Conservation (phyloP, 2,888 invertebrate genomes). For the Sepiola atlantica region DNA sequence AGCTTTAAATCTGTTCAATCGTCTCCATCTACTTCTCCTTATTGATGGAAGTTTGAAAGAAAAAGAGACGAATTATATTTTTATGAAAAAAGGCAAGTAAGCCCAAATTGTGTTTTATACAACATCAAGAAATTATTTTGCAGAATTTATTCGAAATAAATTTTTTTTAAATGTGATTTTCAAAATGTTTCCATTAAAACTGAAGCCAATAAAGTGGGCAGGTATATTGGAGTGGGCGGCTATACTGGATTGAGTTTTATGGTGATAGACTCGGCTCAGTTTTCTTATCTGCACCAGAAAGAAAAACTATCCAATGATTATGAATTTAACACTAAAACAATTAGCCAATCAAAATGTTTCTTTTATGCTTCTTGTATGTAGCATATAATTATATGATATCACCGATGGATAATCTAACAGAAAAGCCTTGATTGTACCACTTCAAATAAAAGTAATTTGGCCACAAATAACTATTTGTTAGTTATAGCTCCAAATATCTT, state of each 20-base stretch:
- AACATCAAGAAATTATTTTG: background rate
- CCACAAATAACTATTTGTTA: too few relatives aligned
- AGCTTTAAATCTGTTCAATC: background rate
- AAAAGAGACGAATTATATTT: background rate
- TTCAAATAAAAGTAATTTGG: background rate
- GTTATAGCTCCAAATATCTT: too few relatives aligned
- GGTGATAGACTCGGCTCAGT: background rate
- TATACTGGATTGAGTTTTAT: background rate
- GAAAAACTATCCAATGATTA: background rate
- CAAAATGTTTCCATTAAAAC: background rate
- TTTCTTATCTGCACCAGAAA: background rate
- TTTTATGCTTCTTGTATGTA: background rate
- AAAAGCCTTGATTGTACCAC: background rate
- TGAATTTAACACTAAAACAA: background rate
- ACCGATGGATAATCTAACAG: background rate
- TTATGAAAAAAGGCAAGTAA: background rate
- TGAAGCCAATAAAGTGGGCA: background rate
- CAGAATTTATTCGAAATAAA: background rate
- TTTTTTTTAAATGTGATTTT: background rate
- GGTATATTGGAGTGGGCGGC: too few relatives aligned
- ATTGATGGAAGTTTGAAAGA: background rate
- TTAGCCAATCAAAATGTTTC: background rate
- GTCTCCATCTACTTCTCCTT: background rate
- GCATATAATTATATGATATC: background rate
- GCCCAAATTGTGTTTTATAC: background rate